Base-by-base conservation (phyloP, 1,140 invertebrate species). In the Panulirus ornatus region DNA sequence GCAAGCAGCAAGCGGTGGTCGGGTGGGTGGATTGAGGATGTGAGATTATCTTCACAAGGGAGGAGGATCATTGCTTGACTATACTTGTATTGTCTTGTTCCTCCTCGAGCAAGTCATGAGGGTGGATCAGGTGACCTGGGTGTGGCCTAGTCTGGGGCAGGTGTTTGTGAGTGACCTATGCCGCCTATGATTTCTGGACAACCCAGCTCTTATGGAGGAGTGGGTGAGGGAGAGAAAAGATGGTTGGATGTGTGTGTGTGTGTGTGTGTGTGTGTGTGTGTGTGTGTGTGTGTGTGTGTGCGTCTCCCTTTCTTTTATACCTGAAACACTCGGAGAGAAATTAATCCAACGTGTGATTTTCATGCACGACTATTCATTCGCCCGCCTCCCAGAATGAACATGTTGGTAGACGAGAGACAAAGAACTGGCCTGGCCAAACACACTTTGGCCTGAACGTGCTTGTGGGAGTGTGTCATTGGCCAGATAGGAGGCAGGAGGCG, bases 101-200 rank as follows among this genome's bases (percentile, higher is more conserved):
- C 27, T 71, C 73, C 73, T 84, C 83, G n/a, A 36, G 66, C 83
- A 73, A 84, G 83, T 84, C 70, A 76, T 85, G 83, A 73, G 44
- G n/a, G n/a, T n/a, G 47, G 58, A 42, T 75, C 70, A 76, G 44
- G 44, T 40, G 27, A 36, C 38, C 40, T 73, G 84, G 70, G 42
- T 47, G 84, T 38, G 54, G 36, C 54, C n/a, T n/a, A n/a, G n/a
- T n/a, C n/a, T 22, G 36, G 82, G 44, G 42, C 9, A 30, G 19
- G 83, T 51, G 5, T 16, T 40, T 73, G 83, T 42, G 38, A n/a
- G 83, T 47, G 83, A n/a, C n/a, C n/a, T n/a, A n/a, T n/a, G n/a
- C n/a, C n/a, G n/a, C n/a, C n/a, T n/a, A n/a, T n/a, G n/a, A n/a
- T n/a, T n/a, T n/a, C n/a, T n/a, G n/a, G n/a, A n/a, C n/a, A n/a